Evolutionary conservation across 2,888 invertebrate genomes (phyloP), one percentile per base, ranked within the genome.

Genomic region (Epirrita christyi): DNA sequence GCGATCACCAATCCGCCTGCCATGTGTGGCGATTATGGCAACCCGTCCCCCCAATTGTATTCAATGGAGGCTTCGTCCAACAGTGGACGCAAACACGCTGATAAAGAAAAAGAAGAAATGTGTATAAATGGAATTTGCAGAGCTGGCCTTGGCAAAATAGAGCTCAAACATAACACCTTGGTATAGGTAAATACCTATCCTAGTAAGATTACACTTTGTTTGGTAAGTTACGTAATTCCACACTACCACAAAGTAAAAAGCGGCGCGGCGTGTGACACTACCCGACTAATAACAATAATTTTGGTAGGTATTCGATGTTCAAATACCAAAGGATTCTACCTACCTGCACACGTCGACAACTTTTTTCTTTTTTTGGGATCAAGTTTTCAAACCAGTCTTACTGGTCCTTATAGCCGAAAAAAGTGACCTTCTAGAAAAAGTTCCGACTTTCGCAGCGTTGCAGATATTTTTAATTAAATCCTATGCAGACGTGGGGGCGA

Each of bases 401-500:
- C 21, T 21, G 9, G 32, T 32, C 28, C 0, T 32, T 45, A 43
- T 9, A 29, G 14, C 29, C n/a, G 36, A 50, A 50, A 41, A 44
- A 44, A 49, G 6, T 43, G 43, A 54, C 42, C 46, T n/a, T 55
- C 37, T 21, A 28, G 6, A 29, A 37, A 42, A 50, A 34, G 32
- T 9, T 32, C 21, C 6, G n/a, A 28, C 34, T 44, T 44, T 42
- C 28, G 49, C 57, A 55, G 56, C 55, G 44, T 57, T 46, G 21
- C n/a, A 37, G 27, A 29, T 53, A 58, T 56, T 60, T 57, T 59
- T 61, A 55, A 52, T 55, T 57, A 47, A 57, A 67, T 37, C 68
- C 70, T 80, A 70, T 81, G 78, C 65, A 75, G 55, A 55, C 45
- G 45, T 43, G 45, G n/a, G 38, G 32, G 15, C 83, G 83, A 87